Evolutionary conservation across 1,140 invertebrate species (phyloP), one percentile per base, ranked within the genome.

Genomic region (Sweltsa coloradensis): DNA sequence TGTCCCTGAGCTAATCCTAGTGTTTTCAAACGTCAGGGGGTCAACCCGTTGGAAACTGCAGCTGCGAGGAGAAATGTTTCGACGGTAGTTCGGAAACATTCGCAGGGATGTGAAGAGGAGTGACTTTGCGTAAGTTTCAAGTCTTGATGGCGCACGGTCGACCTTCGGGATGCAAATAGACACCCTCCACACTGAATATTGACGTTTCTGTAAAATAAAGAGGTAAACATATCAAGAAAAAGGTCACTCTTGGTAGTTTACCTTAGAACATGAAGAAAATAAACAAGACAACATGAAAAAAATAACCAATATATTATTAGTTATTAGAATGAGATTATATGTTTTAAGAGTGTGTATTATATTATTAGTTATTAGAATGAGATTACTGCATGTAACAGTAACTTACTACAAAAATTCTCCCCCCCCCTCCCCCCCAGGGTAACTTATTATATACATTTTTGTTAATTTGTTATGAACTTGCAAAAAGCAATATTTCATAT

Each of bases 141-240:
- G 68, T 66, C 61, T 69, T 70, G 58, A 67, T 59, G 59, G 64
- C 50, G 13, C 50, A 49, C 22, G 57, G 57, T 61, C 60, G 60
- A 57, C 60, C 68, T 67, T 89, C 86, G 27, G 79, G 75, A 60
- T 81, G 75, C 56, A 88, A 64, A 61, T 76, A 74, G 45, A 90
- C 75, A 55, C 88, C 89, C 69, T 92, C 85, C 62, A 94, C 86
- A 57, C 81, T 88, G 71, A 90, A 92, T 72, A 94, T 90, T 57
- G 89, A 92, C 58, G 85, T 76, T 70, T 89, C 90, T 95, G 78
- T 36, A 81, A 78, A 31, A 31, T 16, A 31, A 16, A 16, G 29
- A 31, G 29, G 29, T 16, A 31, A 31, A 31, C 11, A 31, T 16
- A 31, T 31, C 29, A 31, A 31, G 11, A 31, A 11, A 11, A 11